Evolutionary conservation across 2,797 vertebrate species (phyloP).

Genomic region (Pagetopsis macropterus): DNA sequence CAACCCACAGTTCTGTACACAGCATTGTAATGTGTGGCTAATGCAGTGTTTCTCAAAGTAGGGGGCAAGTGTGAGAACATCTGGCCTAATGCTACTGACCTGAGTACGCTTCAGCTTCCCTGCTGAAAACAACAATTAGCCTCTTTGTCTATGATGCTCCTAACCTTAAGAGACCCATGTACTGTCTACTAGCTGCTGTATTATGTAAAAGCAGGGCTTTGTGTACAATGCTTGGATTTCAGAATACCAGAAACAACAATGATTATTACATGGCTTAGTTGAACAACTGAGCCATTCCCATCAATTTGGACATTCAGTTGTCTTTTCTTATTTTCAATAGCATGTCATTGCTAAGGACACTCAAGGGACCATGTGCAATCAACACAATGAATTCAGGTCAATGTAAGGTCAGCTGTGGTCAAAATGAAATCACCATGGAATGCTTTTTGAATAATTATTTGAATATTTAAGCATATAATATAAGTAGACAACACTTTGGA

Average conservation of each 20-base stretch:
- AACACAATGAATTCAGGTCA: too few relatives aligned
- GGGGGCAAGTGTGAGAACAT: too few relatives aligned
- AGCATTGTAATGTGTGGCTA: not conserved
- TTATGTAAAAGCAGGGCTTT: constrained; percentile 31
- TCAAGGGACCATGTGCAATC: too few relatives aligned
- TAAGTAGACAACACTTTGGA: too few relatives aligned
- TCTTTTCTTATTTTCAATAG: too few relatives aligned
- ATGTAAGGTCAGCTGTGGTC: too few relatives aligned
- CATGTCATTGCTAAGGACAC: too few relatives aligned
- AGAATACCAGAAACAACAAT: constrained; percentile 21
- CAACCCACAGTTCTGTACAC: not conserved
- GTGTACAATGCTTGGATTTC: constrained; percentile 19
- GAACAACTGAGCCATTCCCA: too few relatives aligned
- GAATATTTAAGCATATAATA: too few relatives aligned
- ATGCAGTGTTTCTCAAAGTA: not conserved
- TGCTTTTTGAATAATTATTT: too few relatives aligned
- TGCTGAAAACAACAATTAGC: not conserved
- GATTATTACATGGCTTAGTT: not conserved
- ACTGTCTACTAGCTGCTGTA: constrained; percentile 8
- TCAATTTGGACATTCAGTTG: too few relatives aligned
- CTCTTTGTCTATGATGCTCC: constrained; percentile 4
- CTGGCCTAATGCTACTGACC: not conserved
- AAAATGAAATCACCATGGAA: too few relatives aligned
- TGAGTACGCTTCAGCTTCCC: constrained; percentile 8
- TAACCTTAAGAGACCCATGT: constrained; percentile 12